Conservation (phyloP, 2,888 invertebrate genomes). For the Rugalucina vietnamica region DNA sequence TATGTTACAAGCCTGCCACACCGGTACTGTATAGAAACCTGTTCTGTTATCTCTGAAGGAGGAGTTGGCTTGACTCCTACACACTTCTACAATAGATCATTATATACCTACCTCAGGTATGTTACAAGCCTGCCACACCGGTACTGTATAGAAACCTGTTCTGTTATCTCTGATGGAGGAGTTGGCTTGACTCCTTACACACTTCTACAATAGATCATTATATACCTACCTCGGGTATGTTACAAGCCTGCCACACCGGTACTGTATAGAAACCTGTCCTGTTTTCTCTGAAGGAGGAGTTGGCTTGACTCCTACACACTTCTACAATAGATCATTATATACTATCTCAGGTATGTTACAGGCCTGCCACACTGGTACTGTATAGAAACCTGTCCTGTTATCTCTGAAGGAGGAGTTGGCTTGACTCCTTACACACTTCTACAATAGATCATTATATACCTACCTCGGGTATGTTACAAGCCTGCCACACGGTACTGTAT, state of each 20-base stretch:
- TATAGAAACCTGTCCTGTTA: not conserved
- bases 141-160: not conserved
- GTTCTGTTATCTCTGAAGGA: not conserved
- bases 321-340: too few relatives aligned
- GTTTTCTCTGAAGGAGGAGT: too few relatives aligned
- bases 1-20: not conserved
- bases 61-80: too few relatives aligned
- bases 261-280: not conserved
- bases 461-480: not conserved
- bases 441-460: not conserved
- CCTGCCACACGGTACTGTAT: not conserved
- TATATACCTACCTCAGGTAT: not conserved
- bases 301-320: too few relatives aligned
- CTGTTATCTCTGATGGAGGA: not conserved
- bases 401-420: too few relatives aligned
- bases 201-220: too few relatives aligned
- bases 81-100: not conserved
- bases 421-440: too few relatives aligned
- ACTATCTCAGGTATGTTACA: not conserved
- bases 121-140: not conserved
- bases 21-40: not conserved
- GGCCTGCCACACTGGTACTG: not conserved
- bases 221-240: not conserved
- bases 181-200: too few relatives aligned
- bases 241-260: not conserved